Conservation (phyloP, 2,797 vertebrate genomes). For the Mormyrops boulengeri region DNA sequence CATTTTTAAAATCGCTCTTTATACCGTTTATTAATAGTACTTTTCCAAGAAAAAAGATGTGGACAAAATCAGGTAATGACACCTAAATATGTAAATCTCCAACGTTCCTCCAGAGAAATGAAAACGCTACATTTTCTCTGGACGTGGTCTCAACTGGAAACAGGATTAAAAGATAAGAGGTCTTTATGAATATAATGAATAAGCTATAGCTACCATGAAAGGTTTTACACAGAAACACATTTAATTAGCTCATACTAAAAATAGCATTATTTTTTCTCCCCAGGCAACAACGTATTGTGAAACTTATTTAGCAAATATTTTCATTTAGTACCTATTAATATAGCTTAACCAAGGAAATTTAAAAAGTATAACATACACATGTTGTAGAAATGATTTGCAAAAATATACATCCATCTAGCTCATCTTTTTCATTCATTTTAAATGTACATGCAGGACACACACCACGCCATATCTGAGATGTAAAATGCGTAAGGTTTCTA, state of each 20-base stretch:
- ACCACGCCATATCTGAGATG: not conserved
- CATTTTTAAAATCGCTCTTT: not conserved
- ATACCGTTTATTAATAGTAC: not conserved
- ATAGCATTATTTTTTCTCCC: not conserved
- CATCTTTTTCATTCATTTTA: not conserved
- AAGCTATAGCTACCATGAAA: not conserved
- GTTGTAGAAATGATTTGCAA: not conserved
- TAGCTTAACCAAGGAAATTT: not conserved
- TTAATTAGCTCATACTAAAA: not conserved
- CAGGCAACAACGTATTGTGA: not conserved
- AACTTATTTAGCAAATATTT: not conserved
- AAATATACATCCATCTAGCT: not conserved
- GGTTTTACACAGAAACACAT: not conserved
- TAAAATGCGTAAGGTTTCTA: not conserved
- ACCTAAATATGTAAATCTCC: not conserved
- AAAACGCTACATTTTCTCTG: not conserved
- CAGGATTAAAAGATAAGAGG: not conserved
- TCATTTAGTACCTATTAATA: not conserved
- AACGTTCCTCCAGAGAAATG: not conserved
- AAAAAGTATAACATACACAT: not conserved
- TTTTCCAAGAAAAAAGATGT: not conserved
- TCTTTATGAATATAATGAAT: conserved; percentile 1
- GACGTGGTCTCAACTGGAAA: not conserved
- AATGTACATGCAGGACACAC: not conserved
- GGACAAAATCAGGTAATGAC: not conserved